Conservation (phyloP, 2,888 invertebrate genomes). For the Resseliella maxima region DNA sequence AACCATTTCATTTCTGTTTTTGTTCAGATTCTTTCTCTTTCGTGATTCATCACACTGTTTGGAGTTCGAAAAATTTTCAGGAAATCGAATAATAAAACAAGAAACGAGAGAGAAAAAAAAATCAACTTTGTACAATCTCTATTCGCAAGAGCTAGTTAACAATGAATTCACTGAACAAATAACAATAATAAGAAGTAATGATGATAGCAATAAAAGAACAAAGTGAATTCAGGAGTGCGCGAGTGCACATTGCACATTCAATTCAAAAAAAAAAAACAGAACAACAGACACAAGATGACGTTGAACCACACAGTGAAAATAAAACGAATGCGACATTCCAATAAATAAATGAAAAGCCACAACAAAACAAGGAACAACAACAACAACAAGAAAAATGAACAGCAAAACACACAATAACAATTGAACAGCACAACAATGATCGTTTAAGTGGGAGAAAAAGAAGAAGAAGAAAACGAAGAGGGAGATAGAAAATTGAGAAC, state of each 20-base stretch:
- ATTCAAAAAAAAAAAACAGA: neutral
- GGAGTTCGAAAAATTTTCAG: neutral
- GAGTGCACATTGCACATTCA: neutral
- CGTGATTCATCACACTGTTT: neutral
- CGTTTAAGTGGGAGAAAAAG: neutral
- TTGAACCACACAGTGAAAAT: conserved; percentile 44
- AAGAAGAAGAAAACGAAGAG: neutral
- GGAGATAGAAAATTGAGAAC: neutral
- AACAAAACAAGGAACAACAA: conserved; percentile 3
- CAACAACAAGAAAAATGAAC: neutral
- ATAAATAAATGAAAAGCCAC: conserved; percentile 10
- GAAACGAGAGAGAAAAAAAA: neutral
- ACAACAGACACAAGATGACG: neutral
- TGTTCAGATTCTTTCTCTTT: conserved; percentile 2
- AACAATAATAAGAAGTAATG: conserved; percentile 36
- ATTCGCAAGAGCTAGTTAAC: conserved; percentile 23
- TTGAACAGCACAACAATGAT: conserved; percentile 25
- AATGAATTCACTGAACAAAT: conserved; percentile 49
- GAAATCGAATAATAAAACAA: neutral
- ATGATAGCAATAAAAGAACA: conserved; percentile 47
- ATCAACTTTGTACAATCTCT: conserved; percentile 3
- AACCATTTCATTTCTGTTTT: neutral
- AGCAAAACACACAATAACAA: conserved; percentile 33
- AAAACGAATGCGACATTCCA: conserved; percentile 46
- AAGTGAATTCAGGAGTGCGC: conserved; percentile 39